A percentile compares a stretch with the other conserved stretches of the same genome.
These are phyloP conservation scores for Poeciliopsis turneri DNA, from an alignment of 2,797 vertebrate species.

Conservation along the genomic window DNA sequence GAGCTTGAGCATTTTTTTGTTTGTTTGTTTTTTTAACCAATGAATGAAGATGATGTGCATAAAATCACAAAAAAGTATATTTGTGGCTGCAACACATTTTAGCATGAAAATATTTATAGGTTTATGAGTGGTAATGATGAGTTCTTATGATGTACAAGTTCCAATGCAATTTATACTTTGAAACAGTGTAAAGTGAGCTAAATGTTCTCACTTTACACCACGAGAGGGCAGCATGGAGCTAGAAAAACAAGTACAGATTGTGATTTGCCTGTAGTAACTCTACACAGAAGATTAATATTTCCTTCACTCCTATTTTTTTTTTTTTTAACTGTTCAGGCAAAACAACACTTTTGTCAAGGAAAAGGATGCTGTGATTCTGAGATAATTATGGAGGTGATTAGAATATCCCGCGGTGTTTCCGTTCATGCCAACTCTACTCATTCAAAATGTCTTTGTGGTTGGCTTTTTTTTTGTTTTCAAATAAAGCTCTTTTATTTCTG, in stretches of 20 bases:
- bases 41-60: not conserved
- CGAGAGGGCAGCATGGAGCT: slow-evolving; percentile 47
- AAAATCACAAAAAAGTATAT: not conserved
- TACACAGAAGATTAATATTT: not conserved
- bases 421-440: not conserved
- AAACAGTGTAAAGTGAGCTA: not conserved
- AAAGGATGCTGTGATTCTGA: not conserved
- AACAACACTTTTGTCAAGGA: not conserved
- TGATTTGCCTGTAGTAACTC: slow-evolving; percentile 1
- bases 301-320: not conserved
- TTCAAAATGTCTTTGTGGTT: not conserved
- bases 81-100: not conserved
- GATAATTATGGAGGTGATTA: not conserved
- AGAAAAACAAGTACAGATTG: not conserved
- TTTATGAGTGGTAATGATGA: not conserved
- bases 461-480: too few species aligned
- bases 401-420: not conserved
- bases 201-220: slow-evolving; percentile 11
- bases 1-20: not conserved
- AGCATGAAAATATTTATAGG: not conserved
- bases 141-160: not conserved
- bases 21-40: not conserved
- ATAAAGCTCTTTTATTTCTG: not conserved
- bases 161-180: not conserved
- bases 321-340: not conserved